Evolutionary conservation across 2,113 vertebrate species (phyloP).

Genomic region (Drymodes brunneopygia): DNA sequence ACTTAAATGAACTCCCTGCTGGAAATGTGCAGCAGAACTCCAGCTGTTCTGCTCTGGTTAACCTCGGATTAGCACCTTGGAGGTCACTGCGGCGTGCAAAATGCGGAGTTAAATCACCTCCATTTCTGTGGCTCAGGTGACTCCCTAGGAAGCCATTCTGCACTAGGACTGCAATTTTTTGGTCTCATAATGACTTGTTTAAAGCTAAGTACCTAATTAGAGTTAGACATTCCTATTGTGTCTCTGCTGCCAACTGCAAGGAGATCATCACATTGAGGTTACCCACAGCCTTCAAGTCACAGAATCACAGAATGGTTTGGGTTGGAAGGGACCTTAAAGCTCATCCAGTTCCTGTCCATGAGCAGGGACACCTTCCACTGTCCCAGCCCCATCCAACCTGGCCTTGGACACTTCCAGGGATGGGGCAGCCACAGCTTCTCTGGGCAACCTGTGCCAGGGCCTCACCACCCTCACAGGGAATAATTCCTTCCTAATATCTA

Average conservation of each 20-base stretch:
- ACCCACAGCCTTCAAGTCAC: not conserved
- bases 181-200: not conserved
- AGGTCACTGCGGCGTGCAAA: not conserved
- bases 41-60: not conserved
- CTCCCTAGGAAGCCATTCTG: not conserved
- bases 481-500: not conserved
- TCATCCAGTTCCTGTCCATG: not conserved
- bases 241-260: not conserved
- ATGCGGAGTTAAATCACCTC: not conserved
- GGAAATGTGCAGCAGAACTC: not conserved
- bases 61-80: not conserved
- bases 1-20: not conserved
- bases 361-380: not conserved
- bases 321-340: not conserved
- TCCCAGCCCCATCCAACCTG: fast-evolving
- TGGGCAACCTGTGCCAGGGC: fast-evolving
- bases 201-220: not conserved
- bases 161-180: not conserved
- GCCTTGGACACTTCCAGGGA: not conserved
- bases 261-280: not conserved
- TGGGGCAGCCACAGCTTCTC: not conserved
- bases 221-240: not conserved
- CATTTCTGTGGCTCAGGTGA: not conserved
- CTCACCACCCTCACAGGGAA: not conserved
- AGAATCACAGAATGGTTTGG: not conserved